Percentiles rank a stretch among this genome's conserved stretches.
Evolutionary conservation across 2,888 invertebrate genomes (phyloP).

Genomic region (Kuschelorhynchus macadamiae): DNA sequence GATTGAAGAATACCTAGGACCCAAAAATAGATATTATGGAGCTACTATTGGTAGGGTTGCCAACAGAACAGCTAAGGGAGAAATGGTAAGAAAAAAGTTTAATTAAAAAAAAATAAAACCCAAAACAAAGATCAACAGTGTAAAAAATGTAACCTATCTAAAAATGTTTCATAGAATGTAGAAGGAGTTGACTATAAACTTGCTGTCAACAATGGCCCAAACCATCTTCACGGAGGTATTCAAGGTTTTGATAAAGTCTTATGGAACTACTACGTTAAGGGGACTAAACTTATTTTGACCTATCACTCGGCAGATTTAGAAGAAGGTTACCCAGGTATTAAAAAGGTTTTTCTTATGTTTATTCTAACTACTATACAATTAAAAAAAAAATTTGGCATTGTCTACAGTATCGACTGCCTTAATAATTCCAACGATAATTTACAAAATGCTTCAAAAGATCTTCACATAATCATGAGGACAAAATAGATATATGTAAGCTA

Average conservation of each 20-base stretch:
- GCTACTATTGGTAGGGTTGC: constrained; percentile 53
- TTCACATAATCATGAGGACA: too few species aligned
- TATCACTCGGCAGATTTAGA: constrained; percentile 84
- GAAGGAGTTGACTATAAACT: constrained; percentile 74
- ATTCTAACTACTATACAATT: too few species aligned
- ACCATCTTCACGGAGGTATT: constrained; percentile 88
- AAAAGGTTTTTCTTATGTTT: neutral
- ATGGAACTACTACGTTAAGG: constrained; percentile 52
- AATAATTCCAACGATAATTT: too few species aligned
- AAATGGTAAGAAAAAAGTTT: constrained; percentile 37
- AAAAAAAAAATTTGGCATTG: too few species aligned
- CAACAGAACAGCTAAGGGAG: constrained; percentile 51
- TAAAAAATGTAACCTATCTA: too few species aligned
- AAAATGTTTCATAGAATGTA: constrained; percentile 69
- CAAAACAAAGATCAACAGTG: too few species aligned
- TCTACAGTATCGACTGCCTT: too few species aligned
- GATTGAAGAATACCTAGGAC: constrained; percentile 49
- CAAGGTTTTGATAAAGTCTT: constrained; percentile 83
- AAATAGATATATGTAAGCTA: too few species aligned
- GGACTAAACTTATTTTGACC: constrained; percentile 76
- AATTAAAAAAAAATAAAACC: neutral
- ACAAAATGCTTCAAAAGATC: too few species aligned
- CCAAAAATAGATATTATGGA: constrained; percentile 52
- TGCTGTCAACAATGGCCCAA: constrained; percentile 77
- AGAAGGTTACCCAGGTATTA: constrained; percentile 87